A percentile compares a stretch with the other conserved stretches of the same genome.
These are phyloP conservation scores for Mus caroli DNA, from an alignment of 2,797 vertebrate species.

Conservation along the genomic window DNA sequence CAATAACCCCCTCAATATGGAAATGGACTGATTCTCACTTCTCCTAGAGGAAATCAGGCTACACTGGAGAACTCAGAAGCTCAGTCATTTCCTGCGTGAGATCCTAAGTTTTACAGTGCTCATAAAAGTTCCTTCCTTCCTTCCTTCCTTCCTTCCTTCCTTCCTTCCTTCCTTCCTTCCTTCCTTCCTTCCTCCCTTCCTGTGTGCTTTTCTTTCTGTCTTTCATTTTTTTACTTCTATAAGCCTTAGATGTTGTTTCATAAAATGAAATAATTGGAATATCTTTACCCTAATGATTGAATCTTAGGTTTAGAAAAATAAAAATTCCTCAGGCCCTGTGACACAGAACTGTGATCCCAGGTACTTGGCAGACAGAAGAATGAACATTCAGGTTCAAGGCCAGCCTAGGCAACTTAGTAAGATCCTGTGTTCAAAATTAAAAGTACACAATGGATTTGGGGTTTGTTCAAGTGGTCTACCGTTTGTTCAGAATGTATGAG, in stretches of 20 bases:
- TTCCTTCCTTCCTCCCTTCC: neutral
- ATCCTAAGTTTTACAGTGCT: neutral
- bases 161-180: neutral
- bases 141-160: neutral
- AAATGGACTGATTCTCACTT: neutral
- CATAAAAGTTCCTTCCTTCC: neutral
- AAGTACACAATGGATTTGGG: neutral
- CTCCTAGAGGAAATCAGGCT: neutral
- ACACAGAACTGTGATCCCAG: no score
- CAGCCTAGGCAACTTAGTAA: neutral
- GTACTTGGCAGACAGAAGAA: neutral
- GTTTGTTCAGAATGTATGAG: neutral
- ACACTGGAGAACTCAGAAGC: neutral
- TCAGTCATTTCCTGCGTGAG: no score
- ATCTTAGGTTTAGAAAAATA: neutral
- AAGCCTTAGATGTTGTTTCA: neutral
- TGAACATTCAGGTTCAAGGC: neutral
- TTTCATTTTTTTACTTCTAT: neutral
- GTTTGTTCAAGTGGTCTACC: neutral
- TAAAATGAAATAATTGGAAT: slow-evolving; percentile 17
- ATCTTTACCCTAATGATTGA: neutral
- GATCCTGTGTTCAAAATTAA: neutral
- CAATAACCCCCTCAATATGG: neutral
- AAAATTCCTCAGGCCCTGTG: neutral
- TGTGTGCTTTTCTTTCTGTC: no score